Base-by-base conservation (phyloP, 2,888 invertebrate species). In the Tromatobia lineatoria region DNA sequence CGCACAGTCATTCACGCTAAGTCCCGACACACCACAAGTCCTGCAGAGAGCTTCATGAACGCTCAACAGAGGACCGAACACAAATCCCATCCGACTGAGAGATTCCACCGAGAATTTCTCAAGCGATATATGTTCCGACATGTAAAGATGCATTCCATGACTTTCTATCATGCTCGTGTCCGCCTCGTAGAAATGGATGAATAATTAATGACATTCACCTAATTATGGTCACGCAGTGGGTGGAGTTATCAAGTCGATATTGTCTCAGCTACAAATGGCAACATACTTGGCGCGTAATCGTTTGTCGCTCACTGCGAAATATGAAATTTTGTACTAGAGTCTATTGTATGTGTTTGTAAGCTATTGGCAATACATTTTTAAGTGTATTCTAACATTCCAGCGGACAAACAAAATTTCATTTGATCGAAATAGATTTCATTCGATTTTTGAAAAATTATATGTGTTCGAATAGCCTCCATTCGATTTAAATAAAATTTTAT, bases 1-100 rank as follows among this genome's bases (percentile, higher is more conserved):
- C 64, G 83, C 87, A 76, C 4, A 70, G 82, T 87, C 87, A 87
- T 82, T 87, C 78, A 71, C 75, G 75, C 83, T 85, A 85, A 85
- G 82, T 85, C 69, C 57, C 69, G 38, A 64, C 42, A 29, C 66
- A 66, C 52, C 20, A 54, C 25, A 20, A 69, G 67, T 80, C 66
- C 61, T 42, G 52, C 15, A 52, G 13, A 80, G 52, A 47, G 38
- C 61, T 74, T 61, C 61, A 25, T 20, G n/a, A 64, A 66, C 34
- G 57, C 50, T 57, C 25, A 34, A 70, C 45, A 18, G 25, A 10
- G 10, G 18, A 45, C 64, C 34, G 6, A 47, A 70, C 47, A 66
- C 57, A 42, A 76, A 83, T 67, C 47, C 57, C 66, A 45, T 54
- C n/a, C 59, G 20, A 61, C 50, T n/a, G 34, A 52, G 29, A 76